Percentiles rank a stretch among this genome's conserved stretches.
Evolutionary conservation across 2,888 invertebrate species (phyloP).

Genomic region (Coronaproctus castanopsis): DNA sequence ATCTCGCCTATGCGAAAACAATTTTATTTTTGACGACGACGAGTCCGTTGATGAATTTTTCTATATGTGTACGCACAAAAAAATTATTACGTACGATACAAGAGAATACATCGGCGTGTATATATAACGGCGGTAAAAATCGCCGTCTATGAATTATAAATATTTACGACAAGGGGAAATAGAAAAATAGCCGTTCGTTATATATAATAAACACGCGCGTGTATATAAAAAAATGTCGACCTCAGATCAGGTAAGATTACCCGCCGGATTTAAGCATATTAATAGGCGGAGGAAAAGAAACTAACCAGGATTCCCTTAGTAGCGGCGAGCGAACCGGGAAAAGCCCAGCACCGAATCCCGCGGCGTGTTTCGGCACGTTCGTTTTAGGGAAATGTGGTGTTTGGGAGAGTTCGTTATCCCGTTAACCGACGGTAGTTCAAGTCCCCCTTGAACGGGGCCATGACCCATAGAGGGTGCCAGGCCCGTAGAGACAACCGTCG

Average conservation of each 20-base stretch:
- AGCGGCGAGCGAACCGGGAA: conserved; percentile 42
- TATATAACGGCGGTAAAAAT: no score
- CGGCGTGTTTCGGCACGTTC: conserved; percentile 9
- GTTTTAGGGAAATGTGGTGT: conserved; percentile 19
- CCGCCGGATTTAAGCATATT: conserved; percentile 33
- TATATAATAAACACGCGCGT: no score
- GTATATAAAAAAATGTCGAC: conserved; percentile 13
- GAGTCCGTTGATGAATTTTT: no score
- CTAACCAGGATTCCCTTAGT: conserved; percentile 40
- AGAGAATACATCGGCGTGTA: no score
- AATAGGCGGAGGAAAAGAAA: conserved; percentile 51
- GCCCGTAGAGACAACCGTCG: conserved; percentile 24
- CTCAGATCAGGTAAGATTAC: conserved; percentile 19
- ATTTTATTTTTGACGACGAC: no score
- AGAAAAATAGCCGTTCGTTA: no score
- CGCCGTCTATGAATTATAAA: no score
- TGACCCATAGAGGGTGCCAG: conserved; percentile 27
- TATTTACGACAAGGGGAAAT: no score
- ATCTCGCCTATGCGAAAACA: no score
- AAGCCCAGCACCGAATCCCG: conserved; percentile 32
- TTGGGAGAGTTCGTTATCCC: conserved; percentile 17
- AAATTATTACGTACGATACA: no score
- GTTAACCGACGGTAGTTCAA: conserved; percentile 14
- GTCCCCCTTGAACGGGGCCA: conserved; percentile 26
- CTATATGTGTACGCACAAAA: no score